Base-by-base conservation (phyloP, 2,113 vertebrate genomes). In the Indicator indicator region DNA sequence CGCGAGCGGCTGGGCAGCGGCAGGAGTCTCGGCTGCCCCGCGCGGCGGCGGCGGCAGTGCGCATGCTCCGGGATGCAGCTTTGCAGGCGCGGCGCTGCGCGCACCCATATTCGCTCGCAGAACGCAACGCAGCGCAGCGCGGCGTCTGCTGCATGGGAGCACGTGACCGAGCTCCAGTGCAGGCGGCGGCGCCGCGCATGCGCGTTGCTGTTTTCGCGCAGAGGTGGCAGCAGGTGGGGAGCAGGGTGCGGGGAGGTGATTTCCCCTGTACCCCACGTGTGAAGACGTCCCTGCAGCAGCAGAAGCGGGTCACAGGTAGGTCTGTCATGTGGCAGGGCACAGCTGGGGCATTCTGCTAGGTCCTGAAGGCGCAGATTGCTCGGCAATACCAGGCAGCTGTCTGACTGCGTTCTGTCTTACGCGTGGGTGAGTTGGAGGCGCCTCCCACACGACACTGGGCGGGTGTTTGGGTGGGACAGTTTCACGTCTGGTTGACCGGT, bases 141-240 rank as follows among this genome's bases (percentile, higher is more conserved):
- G 68, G 96, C 96, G 89, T 83, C 42, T 20, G 92, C 96, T 98
- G 97, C 97, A 98, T 98, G 88, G 97, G 97, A 98, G 97, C 97
- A 98, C 97, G 97, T 98, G 97, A 98, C 82, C 7, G 12, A 59
- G 97, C 97, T 97, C 97, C 97, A 97, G 95, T 97, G 97, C 97
- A 98, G 96, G 93, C 78, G 85, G 81, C 30, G 33, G 21, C 33
- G 33, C 16, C 81, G 97, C 97, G 97, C 97, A 97, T 92, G 97
- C 97, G 97, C 93, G 85, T 13, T 96, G 71, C 32, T 24, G 70
- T 94, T 96, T 95, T 94, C 90, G 33, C 54, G 38, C 69, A 6
- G 83, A 67, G 82, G 56, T 79, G 38, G 86, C 62, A 12, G 86
- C 38, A 83, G 86, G 82, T 83, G 93, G 77, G 77, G 68, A 28